Evolutionary conservation across 2,888 invertebrate species (phyloP), one percentile per base, ranked within the genome.

Genomic region (Bruchidius siliquastri): DNA sequence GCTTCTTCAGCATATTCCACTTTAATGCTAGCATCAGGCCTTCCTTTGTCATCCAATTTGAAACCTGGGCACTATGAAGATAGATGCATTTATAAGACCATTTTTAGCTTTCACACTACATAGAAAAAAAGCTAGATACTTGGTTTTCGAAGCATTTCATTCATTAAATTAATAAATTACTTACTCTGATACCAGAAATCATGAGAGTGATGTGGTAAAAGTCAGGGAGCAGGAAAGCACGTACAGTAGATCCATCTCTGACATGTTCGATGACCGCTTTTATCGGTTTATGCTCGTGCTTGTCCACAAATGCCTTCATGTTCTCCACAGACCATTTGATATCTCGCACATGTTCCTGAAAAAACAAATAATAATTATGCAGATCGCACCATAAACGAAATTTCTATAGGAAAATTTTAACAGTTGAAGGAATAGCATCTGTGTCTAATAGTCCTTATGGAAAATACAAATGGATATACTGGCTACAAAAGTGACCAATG

Each of bases 191-290:
- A 76, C 99, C 99, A 72, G 98, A 95, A 77, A 99, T 92, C 94
- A 98, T 97, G 75, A 99, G 87, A 0, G 97, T 99, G 74, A 99
- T 92, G 83, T 97, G 94, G 81, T 96, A 92, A 86, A 92, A 97
- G 75, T 94, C 95, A 0, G 98, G 98, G 74, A 98, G 87, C 18
- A 99, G 88, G 82, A 98, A 95, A 2, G 96, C 94, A 78, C 98
- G 91, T 20, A 98, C 92, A 0, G 99, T 99, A 49, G 97, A 97
- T 0, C 99, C 99, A 87, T 99, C 99, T 74, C 98, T 91, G 0
- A 99, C 98, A 88, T 98, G 97, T 85, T 99, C 99, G 80, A 99
- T 94, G 74, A 99, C 92, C 70, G 98, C 98, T 86, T 93, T 94
- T 4, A 98, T 89, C 0, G 96, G 96, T 84, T 96, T 94, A 67